A percentile compares a stretch with the other conserved stretches of the same genome.
Evolutionary conservation across 2,797 vertebrate species (phyloP).

Genomic region (Sebastes variabilis): DNA sequence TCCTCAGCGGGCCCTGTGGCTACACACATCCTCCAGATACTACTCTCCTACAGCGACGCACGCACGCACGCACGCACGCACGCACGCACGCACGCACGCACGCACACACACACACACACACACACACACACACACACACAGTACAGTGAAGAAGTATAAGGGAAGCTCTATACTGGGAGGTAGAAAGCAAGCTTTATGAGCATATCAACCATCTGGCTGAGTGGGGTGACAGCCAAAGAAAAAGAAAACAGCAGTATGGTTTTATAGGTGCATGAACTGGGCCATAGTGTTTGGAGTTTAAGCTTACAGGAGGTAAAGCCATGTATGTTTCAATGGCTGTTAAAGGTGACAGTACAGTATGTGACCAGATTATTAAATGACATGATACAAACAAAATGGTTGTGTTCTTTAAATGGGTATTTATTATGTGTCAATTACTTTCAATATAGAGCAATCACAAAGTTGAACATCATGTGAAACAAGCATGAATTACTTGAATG

Average conservation of each 20-base stretch:
- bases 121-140: conserved; percentile 29
- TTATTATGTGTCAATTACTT: neutral
- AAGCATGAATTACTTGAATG: neutral
- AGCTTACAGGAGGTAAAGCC: neutral
- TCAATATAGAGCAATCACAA: neutral
- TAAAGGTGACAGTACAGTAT: neutral
- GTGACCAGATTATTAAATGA: neutral
- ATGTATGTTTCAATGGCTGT: neutral
- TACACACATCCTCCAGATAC: conserved; percentile 87
- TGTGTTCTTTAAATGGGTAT: neutral
- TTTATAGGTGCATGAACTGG: conserved; percentile 25
- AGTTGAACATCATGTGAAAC: neutral
- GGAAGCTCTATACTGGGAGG: conserved; percentile 37
- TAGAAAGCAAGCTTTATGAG: conserved; percentile 39
- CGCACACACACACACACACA: neutral
- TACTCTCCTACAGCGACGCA: conserved; percentile 81
- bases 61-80: neutral
- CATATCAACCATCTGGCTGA: conserved; percentile 20
- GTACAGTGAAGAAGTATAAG: conserved; percentile 26
- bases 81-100: too few species aligned
- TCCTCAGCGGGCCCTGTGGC: conserved; percentile 73
- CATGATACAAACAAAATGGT: neutral
- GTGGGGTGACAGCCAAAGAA: neutral
- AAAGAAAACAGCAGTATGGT: conserved; percentile 23
- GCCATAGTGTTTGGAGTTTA: conserved; percentile 1